Conservation (phyloP, 2,888 invertebrate species). For the Macropis europaea region DNA sequence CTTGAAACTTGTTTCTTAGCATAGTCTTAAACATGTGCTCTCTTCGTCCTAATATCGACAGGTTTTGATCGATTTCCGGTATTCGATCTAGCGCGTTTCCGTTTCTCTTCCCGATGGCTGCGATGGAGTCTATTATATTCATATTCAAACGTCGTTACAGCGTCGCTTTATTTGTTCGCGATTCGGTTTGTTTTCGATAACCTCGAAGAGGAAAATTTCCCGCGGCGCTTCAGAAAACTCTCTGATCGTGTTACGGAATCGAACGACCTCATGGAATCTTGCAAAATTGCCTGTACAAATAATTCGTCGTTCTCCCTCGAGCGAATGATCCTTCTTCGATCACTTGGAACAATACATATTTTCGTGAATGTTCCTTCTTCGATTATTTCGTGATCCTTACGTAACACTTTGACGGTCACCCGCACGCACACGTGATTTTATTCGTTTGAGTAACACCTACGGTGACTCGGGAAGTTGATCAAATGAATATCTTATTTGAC, state of each 20-base stretch:
- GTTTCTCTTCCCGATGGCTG: background rate
- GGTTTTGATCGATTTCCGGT: background rate
- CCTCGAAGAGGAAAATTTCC: background rate
- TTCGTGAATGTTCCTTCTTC: too few relatives aligned
- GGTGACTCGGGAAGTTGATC: too few relatives aligned
- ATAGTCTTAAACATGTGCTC: background rate
- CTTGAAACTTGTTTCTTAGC: background rate
- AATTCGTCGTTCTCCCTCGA: background rate
- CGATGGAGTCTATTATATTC: background rate
- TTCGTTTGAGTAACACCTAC: too few relatives aligned
- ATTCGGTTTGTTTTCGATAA: background rate
- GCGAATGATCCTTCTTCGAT: too few relatives aligned
- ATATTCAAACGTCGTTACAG: background rate
- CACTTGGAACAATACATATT: too few relatives aligned
- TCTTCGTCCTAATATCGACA: background rate
- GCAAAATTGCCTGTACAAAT: conserved; percentile 8
- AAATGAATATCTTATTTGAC: too few relatives aligned
- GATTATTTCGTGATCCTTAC: too few relatives aligned
- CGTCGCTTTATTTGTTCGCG: background rate
- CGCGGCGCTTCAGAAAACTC: background rate
- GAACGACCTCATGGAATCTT: background rate
- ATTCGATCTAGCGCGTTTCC: background rate
- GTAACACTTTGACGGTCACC: too few relatives aligned
- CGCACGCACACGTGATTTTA: too few relatives aligned
- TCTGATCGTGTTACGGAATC: background rate